Evolutionary conservation across 2,113 vertebrate species (phyloP).

Genomic region (Trinectes maculatus): DNA sequence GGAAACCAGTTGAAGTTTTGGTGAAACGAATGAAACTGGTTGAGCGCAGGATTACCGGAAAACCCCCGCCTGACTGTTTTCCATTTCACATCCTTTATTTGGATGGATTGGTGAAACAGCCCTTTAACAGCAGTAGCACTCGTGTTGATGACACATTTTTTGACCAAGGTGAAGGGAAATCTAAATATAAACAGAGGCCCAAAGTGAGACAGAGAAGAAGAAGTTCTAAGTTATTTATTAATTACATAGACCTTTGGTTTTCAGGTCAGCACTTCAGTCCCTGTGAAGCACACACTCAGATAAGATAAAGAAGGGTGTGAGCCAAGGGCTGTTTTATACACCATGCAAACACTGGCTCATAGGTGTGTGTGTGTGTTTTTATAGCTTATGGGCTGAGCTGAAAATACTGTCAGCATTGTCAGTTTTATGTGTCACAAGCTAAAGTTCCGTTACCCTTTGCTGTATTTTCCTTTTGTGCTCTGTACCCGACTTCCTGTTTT

Average conservation of each 20-base stretch:
- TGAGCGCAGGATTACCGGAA: too few species aligned
- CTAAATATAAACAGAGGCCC: not conserved
- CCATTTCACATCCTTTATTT: too few species aligned
- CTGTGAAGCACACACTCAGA: not conserved
- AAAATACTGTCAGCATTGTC: not conserved
- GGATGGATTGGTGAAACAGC: too few species aligned
- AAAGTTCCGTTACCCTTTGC: not conserved
- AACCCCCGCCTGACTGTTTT: too few species aligned
- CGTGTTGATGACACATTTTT: too few species aligned
- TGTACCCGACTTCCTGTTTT: constrained; percentile 23
- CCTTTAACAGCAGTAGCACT: too few species aligned
- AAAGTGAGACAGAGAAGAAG: not conserved
- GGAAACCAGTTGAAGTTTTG: too few species aligned
- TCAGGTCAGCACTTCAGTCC: not conserved
- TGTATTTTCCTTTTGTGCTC: not conserved
- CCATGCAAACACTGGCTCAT: not conserved
- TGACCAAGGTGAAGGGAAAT: too few species aligned
- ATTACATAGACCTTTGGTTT: constrained; percentile 11
- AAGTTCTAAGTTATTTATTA: constrained; percentile 13
- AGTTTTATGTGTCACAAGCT: not conserved
- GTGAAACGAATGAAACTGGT: too few species aligned
- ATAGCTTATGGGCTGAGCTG: not conserved
- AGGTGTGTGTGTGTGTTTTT: not conserved
- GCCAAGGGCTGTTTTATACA: not conserved
- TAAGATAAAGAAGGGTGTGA: constrained; percentile 9